phyloP scores from a whole-genome alignment of 2,113 vertebrate species.

The Tichodroma muraria region DNA sequence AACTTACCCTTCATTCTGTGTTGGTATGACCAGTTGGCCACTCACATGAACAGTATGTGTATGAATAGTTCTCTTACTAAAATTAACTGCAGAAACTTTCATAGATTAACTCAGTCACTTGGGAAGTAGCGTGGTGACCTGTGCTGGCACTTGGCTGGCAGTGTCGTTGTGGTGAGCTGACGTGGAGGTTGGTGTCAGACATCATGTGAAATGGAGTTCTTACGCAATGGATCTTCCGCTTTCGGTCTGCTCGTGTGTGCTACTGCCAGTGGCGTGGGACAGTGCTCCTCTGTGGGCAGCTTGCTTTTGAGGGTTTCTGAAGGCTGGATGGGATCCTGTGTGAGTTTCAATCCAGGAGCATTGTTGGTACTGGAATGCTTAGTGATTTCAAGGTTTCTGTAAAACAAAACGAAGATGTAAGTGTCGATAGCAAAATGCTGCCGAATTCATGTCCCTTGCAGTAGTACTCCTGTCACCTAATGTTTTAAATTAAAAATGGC shows the following conservation, averaged over 20 bases:
- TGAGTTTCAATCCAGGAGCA: background rate
- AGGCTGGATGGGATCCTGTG: background rate
- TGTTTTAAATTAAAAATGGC: background rate
- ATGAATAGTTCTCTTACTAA: background rate
- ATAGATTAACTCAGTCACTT: background rate
- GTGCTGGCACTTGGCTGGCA: background rate
- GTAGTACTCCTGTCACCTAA: background rate
- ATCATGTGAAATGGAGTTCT: background rate
- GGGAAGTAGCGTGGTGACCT: background rate
- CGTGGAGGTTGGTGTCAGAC: background rate
- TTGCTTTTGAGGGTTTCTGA: background rate
- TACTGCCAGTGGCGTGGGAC: background rate
- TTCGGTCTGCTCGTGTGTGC: fast-evolving
- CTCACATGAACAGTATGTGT: background rate
- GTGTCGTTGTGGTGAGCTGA: background rate
- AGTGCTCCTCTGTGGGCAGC: background rate
- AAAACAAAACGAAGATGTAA: background rate
- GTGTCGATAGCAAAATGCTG: background rate
- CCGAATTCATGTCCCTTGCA: background rate
- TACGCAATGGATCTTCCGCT: background rate
- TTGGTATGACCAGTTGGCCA: background rate
- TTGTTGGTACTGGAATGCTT: background rate
- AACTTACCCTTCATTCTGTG: background rate
- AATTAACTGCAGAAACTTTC: conserved; percentile 4
- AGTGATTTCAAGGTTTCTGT: background rate